phyloP scores from a whole-genome alignment of 2,888 invertebrate genomes.

The Andrena hattorfiana region DNA sequence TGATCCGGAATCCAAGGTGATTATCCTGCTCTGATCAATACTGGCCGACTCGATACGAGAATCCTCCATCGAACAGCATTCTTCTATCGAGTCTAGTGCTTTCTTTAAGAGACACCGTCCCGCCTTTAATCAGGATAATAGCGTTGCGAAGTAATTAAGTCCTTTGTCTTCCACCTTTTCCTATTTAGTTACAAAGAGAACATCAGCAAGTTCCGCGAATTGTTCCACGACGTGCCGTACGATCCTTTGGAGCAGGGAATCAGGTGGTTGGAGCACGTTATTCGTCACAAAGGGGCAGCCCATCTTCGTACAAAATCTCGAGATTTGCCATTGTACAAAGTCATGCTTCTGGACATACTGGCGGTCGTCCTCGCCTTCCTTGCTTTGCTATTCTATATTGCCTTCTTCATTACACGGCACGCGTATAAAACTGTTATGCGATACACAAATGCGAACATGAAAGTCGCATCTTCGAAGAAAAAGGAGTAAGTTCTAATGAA shows the following conservation, averaged over 20 bases:
- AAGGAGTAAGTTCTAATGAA: not conserved
- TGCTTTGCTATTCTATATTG: not conserved
- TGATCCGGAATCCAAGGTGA: slow-evolving; percentile 67
- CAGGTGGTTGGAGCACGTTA: slow-evolving; percentile 74
- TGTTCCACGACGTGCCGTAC: slow-evolving; percentile 60
- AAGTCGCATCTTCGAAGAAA: not conserved
- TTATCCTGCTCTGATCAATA: slow-evolving; percentile 18
- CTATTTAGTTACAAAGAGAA: slow-evolving; percentile 71
- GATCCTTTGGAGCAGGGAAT: slow-evolving; percentile 64
- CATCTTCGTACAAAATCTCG: slow-evolving; percentile 61
- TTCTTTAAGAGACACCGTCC: slow-evolving; percentile 17
- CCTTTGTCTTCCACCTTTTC: slow-evolving; percentile 39
- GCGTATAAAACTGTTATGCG: not conserved
- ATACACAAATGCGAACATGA: not conserved
- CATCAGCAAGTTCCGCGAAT: slow-evolving; percentile 50
- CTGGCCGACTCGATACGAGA: slow-evolving; percentile 2
- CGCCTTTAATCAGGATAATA: slow-evolving; percentile 51
- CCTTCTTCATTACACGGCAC: not conserved
- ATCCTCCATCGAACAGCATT: slow-evolving; percentile 5
- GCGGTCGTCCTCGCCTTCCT: not conserved
- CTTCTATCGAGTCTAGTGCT: slow-evolving; percentile 18
- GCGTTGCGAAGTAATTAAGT: slow-evolving; percentile 46
- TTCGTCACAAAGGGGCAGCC: slow-evolving; percentile 69
- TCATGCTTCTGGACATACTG: slow-evolving; percentile 33
- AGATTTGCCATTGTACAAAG: slow-evolving; percentile 54